phyloP scores from a whole-genome alignment of 2,888 invertebrate genomes.

The Chrysodeixis includens region DNA sequence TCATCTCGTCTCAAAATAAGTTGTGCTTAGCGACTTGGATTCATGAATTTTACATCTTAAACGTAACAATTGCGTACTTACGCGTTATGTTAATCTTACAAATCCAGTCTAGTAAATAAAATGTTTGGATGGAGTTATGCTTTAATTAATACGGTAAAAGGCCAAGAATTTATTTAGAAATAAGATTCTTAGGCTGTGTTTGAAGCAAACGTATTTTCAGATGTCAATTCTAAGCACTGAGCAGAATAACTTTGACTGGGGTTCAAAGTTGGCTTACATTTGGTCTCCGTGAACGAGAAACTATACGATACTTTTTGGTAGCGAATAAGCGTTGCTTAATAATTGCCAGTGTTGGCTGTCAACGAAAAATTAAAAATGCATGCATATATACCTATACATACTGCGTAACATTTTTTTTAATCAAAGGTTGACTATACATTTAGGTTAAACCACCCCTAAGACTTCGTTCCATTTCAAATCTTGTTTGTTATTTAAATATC shows the following conservation, averaged over 20 bases:
- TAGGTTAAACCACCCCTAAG: constrained; percentile 24
- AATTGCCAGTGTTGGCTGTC: no score
- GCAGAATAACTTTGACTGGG: no score
- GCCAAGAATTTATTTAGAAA: constrained; percentile 17
- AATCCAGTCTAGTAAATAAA: constrained; percentile 39
- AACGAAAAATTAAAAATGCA: no score
- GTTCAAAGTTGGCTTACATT: no score
- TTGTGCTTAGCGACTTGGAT: constrained; percentile 39
- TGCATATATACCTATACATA: no score
- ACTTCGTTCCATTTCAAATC: constrained; percentile 59
- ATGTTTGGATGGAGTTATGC: constrained; percentile 27
- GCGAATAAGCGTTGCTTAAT: no score
- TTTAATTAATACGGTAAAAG: constrained; percentile 17
- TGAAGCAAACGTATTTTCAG: no score
- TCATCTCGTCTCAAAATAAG: constrained; percentile 35
- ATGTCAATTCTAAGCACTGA: no score
- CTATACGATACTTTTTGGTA: no score
- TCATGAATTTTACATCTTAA: constrained; percentile 54
- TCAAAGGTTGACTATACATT: no score
- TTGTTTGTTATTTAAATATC: constrained; percentile 47
- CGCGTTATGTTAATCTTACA: constrained; percentile 40
- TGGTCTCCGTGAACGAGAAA: no score
- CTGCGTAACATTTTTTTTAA: no score
- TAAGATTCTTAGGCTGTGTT: constrained; percentile 26
- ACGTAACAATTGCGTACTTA: constrained; percentile 38